A percentile compares a stretch with the other conserved stretches of the same genome.
phyloP scores from a whole-genome alignment of 92 coral and sea anemone species.

The Isaurus tuberculatus region DNA sequence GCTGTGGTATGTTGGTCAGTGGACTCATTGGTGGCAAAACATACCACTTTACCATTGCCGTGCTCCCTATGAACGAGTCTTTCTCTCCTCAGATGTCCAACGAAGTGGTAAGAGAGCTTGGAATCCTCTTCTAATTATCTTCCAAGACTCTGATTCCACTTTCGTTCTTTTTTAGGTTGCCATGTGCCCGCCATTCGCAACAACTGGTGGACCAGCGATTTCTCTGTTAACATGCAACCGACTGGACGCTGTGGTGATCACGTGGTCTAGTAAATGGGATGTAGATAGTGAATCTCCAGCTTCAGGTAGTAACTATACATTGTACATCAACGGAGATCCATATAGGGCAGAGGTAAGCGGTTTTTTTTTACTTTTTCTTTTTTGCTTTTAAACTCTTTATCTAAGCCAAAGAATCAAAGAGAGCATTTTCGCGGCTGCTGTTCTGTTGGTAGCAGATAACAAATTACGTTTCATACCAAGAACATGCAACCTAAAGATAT shows the following conservation, averaged over 20 bases:
- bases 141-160: neutral
- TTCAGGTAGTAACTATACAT: constrained; percentile 41
- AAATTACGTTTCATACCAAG: no score
- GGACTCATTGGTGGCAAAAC: constrained; percentile 80
- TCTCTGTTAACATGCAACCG: constrained; percentile 76
- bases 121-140: neutral
- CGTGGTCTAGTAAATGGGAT: constrained; percentile 72
- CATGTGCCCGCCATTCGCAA: constrained; percentile 65
- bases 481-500: no score
- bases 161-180: constrained; percentile 47
- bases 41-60: constrained; percentile 81
- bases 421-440: no score
- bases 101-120: constrained; percentile 60
- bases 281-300: neutral
- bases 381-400: neutral
- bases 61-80: constrained; percentile 63
- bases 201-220: constrained; percentile 81
- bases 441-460: no score
- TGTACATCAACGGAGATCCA: constrained; percentile 76
- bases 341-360: constrained; percentile 73
- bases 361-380: neutral
- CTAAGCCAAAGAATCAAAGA: no score
- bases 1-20: constrained; percentile 76
- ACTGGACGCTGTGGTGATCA: constrained; percentile 76
- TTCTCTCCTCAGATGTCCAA: constrained; percentile 83